phyloP scores from a whole-genome alignment of 2,888 invertebrate genomes.

The Phalangium opilio region DNA sequence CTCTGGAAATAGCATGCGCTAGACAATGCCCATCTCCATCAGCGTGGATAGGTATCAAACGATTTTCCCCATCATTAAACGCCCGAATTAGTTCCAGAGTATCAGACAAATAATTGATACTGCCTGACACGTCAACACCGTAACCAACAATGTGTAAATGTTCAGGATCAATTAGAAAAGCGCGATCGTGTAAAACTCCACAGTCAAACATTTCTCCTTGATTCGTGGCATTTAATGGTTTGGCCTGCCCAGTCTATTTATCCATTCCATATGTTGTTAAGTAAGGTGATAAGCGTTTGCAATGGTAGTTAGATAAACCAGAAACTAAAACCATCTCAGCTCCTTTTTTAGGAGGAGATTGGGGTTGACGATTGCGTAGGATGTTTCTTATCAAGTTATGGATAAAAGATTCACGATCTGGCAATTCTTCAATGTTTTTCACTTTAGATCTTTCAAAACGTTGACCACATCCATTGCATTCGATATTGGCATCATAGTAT shows the following conservation, averaged over 20 bases:
- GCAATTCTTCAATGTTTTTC: too few species aligned
- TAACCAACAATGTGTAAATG: slow-evolving; percentile 32
- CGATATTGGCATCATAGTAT: too few species aligned
- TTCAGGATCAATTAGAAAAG: slow-evolving; percentile 33
- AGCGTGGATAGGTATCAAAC: slow-evolving; percentile 34
- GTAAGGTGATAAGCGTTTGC: slow-evolving; percentile 34
- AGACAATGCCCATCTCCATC: slow-evolving; percentile 37
- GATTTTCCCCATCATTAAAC: slow-evolving; percentile 29
- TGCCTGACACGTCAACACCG: slow-evolving; percentile 33
- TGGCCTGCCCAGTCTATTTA: slow-evolving; percentile 28
- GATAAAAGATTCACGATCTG: too few species aligned
- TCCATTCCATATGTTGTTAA: slow-evolving; percentile 35
- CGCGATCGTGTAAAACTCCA: slow-evolving; percentile 30
- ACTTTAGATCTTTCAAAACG: too few species aligned
- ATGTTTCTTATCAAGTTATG: too few species aligned
- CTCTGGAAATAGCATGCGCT: slow-evolving; percentile 35
- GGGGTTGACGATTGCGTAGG: too few species aligned
- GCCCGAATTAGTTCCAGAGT: slow-evolving; percentile 29
- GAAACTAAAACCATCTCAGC: too few species aligned
- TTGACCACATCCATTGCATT: slow-evolving; percentile 32
- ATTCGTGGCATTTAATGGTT: too few species aligned
- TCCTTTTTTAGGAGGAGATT: too few species aligned
- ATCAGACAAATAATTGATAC: slow-evolving; percentile 29
- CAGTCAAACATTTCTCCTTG: too few species aligned
- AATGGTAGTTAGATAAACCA: too few species aligned